phyloP scores from a whole-genome alignment of 2,888 invertebrate genomes.

The Balanococcus diminutus region DNA sequence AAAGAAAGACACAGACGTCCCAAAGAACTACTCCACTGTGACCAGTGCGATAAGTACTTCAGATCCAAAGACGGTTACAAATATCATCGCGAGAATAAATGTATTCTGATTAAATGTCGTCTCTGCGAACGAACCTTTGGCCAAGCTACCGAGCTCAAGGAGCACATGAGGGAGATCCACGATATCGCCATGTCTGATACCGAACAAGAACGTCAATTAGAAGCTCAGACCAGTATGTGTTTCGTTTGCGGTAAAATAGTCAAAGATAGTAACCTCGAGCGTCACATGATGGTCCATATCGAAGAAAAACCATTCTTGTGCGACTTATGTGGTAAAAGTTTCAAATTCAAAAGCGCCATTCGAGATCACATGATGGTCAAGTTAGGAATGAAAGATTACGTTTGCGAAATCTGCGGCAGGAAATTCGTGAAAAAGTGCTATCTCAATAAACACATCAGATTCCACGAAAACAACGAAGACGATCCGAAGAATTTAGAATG shows the following conservation, averaged over 20 bases:
- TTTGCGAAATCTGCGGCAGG: conserved; percentile 50
- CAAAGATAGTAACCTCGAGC: conserved; percentile 46
- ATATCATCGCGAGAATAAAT: conserved; percentile 41
- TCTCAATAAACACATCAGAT: conserved; percentile 26
- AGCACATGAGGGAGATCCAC: not conserved
- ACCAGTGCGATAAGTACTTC: conserved; percentile 28
- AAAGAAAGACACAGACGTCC: not conserved
- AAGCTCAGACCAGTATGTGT: conserved; percentile 5
- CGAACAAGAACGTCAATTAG: not conserved
- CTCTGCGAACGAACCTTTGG: not conserved
- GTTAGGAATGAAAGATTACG: conserved; percentile 40
- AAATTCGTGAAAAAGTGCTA: conserved; percentile 46
- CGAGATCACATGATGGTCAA: conserved; percentile 46
- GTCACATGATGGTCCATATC: conserved; percentile 37
- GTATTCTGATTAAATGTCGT: not conserved
- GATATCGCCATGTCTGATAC: not conserved
- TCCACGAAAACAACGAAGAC: not conserved
- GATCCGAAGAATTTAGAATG: not conserved
- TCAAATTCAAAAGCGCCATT: conserved; percentile 45
- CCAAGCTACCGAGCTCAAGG: not conserved
- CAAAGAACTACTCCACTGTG: not conserved
- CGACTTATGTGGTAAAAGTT: conserved; percentile 45
- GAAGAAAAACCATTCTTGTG: conserved; percentile 47
- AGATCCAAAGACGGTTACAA: conserved; percentile 43
- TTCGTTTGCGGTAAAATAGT: conserved; percentile 47